A percentile compares a stretch with the other conserved stretches of the same genome.
These are phyloP conservation scores for Antitype chi DNA, from an alignment of 2,888 invertebrate genomes.

Conservation along the genomic window DNA sequence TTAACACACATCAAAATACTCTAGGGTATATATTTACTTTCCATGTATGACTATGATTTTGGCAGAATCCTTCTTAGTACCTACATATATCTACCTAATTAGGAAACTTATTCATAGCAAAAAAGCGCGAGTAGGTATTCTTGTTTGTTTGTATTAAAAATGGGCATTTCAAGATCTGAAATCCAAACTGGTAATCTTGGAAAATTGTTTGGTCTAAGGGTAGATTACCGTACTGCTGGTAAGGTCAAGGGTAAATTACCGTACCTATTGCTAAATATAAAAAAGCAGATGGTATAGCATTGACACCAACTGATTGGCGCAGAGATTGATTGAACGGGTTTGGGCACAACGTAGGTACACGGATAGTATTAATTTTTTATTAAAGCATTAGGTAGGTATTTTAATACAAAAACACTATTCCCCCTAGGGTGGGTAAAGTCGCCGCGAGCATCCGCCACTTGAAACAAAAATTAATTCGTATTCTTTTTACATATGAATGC, in stretches of 20 bases:
- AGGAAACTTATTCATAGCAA: background rate
- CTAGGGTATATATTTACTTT: background rate
- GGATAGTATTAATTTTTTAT: background rate
- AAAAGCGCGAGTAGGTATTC: background rate
- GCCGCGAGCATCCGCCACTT: background rate
- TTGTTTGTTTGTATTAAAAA: slow-evolving; percentile 3
- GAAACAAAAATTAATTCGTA: background rate
- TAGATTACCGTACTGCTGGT: too few relatives aligned
- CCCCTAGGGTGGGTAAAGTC: background rate
- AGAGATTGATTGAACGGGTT: background rate
- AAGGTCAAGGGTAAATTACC: background rate
- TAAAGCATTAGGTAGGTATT: background rate
- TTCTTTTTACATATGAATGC: background rate
- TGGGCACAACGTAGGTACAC: background rate
- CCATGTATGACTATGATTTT: slow-evolving; percentile 2
- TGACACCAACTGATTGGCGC: background rate
- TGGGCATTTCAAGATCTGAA: background rate
- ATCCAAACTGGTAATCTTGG: background rate
- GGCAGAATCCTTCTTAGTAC: background rate
- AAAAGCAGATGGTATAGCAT: background rate
- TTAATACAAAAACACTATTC: background rate
- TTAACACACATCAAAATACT: background rate
- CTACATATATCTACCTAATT: slow-evolving; percentile 9
- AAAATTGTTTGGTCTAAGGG: background rate
- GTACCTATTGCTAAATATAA: background rate